Conservation (phyloP, 2,797 vertebrate genomes). For the Trachurus trachurus region DNA sequence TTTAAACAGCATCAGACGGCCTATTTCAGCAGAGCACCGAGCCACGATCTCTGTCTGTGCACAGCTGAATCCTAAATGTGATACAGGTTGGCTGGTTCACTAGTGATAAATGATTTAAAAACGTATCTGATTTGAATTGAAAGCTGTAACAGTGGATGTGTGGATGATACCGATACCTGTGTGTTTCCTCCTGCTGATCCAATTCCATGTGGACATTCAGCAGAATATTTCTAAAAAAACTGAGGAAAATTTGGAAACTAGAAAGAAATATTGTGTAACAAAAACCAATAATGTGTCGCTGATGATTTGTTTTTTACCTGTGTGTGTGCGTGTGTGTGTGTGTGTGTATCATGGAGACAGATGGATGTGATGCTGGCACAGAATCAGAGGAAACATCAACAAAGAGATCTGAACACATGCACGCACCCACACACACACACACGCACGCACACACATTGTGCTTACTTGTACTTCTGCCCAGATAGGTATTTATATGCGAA, state of each 20-base stretch:
- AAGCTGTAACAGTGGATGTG: neutral
- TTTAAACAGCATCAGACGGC: neutral
- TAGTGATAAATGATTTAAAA: neutral
- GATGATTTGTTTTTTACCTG: constrained; percentile 25
- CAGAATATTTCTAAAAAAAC: neutral
- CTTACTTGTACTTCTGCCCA: constrained; percentile 54
- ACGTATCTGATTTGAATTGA: neutral
- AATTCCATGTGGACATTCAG: neutral
- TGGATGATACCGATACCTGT: neutral
- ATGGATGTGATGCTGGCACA: constrained; percentile 75
- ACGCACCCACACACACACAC: constrained; percentile 6
- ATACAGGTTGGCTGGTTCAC: neutral
- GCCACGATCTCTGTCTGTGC: neutral
- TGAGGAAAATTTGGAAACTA: neutral
- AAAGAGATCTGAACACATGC: constrained; percentile 65
- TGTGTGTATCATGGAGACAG: constrained; percentile 57
- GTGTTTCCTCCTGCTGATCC: neutral
- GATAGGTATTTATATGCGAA: constrained; percentile 56
- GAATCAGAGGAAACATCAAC: constrained; percentile 73
- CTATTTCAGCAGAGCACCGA: neutral
- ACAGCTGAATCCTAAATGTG: neutral
- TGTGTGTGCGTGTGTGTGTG: constrained; percentile 26
- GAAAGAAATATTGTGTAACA: neutral
- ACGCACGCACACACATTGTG: constrained; percentile 34
- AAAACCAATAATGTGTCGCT: neutral